These are phyloP conservation scores for Philereme vetulata DNA, from an alignment of 2,888 invertebrate species.

Conservation along the genomic window DNA sequence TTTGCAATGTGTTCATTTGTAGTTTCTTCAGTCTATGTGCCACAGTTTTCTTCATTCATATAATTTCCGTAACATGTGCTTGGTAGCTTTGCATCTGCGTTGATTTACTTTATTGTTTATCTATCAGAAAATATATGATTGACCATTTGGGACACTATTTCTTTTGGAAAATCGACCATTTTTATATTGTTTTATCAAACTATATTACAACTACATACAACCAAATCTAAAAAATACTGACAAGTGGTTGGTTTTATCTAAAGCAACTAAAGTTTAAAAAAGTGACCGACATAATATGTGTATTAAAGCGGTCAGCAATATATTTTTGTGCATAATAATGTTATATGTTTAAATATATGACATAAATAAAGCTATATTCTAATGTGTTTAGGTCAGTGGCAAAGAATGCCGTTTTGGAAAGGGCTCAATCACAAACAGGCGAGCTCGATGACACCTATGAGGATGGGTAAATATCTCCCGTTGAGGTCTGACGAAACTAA, in stretches of 20 bases:
- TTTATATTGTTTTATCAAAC: not conserved
- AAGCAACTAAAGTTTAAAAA: too few relatives aligned
- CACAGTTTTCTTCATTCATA: slow-evolving; percentile 34
- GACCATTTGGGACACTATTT: not conserved
- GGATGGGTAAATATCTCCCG: slow-evolving; percentile 80
- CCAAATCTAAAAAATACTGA: not conserved
- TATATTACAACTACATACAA: not conserved
- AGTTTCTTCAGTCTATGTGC: slow-evolving; percentile 20
- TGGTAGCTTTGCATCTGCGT: slow-evolving; percentile 51
- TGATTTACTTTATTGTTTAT: slow-evolving; percentile 35
- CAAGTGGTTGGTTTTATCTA: too few relatives aligned
- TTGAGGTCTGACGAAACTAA: not conserved
- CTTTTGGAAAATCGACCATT: not conserved
- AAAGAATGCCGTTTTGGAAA: slow-evolving; percentile 84
- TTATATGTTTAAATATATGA: not conserved
- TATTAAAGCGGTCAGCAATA: slow-evolving; percentile 11
- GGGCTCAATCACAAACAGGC: slow-evolving; percentile 74
- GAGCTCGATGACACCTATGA: slow-evolving; percentile 85
- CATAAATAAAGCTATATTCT: not conserved
- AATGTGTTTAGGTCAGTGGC: slow-evolving; percentile 66
- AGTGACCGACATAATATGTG: too few relatives aligned
- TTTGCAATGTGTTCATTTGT: not conserved
- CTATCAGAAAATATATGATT: slow-evolving; percentile 11
- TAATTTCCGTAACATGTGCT: slow-evolving; percentile 44
- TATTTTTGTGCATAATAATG: slow-evolving; percentile 8